Percentiles rank a stretch among this genome's conserved stretches.
phyloP scores from a whole-genome alignment of 2,113 vertebrate species.

The Donacobius atricapilla region DNA sequence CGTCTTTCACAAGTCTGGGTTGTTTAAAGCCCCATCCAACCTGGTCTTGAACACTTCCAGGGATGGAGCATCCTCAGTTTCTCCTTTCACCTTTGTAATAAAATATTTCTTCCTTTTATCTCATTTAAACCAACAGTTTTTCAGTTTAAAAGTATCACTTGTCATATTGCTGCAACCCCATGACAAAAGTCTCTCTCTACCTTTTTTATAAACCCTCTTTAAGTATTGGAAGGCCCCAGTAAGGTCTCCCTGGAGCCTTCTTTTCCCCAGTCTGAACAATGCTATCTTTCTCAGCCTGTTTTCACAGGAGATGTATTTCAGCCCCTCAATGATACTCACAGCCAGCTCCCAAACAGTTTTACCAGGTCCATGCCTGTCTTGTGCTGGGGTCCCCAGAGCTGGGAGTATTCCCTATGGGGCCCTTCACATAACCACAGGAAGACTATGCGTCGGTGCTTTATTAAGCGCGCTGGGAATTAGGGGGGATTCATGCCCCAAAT shows the following conservation, averaged over 20 bases:
- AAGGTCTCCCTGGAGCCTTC: neutral
- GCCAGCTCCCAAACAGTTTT: neutral
- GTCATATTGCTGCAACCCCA: neutral
- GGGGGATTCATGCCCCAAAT: too few relatives aligned
- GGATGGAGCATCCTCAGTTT: rapidly evolving
- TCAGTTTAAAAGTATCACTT: neutral
- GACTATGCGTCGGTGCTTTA: too few relatives aligned
- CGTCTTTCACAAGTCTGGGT: neutral
- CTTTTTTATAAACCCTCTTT: neutral
- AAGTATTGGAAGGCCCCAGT: neutral
- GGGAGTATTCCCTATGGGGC: neutral
- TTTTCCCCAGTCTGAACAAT: neutral
- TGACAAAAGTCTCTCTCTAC: neutral
- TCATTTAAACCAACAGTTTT: neutral
- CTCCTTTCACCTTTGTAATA: neutral
- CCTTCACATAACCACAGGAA: too few relatives aligned
- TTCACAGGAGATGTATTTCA: neutral
- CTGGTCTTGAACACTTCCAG: neutral
- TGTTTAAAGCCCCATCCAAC: neutral
- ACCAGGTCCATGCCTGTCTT: neutral
- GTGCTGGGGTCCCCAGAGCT: neutral
- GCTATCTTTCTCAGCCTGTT: neutral
- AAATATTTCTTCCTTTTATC: neutral
- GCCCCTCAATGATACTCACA: rapidly evolving
- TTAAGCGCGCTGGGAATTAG: too few relatives aligned